Percentiles rank a stretch among this genome's conserved stretches.
Evolutionary conservation across 2,888 invertebrate species (phyloP).

Genomic region (Orgyia antiqua): DNA sequence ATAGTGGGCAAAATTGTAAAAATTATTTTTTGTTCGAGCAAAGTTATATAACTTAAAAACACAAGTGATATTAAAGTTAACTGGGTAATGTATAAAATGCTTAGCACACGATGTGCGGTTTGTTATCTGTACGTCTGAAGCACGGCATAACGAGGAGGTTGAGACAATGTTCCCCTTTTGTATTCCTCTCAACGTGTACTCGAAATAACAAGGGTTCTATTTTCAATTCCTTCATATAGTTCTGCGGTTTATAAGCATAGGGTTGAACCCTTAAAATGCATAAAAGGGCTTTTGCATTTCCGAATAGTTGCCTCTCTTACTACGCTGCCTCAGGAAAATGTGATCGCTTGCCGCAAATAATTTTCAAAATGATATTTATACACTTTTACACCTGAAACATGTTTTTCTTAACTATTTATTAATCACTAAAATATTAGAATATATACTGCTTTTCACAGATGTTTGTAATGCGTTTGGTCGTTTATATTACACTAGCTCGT

Average conservation of each 20-base stretch:
- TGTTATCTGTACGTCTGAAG: conserved; percentile 70
- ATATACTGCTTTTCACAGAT: too few species aligned
- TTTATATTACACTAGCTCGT: too few species aligned
- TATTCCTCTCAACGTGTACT: conserved; percentile 68
- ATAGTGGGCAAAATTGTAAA: too few species aligned
- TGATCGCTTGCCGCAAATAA: conserved; percentile 34
- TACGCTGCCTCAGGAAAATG: conserved; percentile 34
- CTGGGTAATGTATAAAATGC: conserved; percentile 13
- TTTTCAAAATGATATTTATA: conserved; percentile 36
- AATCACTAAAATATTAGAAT: too few species aligned
- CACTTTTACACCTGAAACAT: too few species aligned
- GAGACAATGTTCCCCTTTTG: conserved; percentile 69
- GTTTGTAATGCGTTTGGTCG: too few species aligned
- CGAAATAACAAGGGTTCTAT: conserved; percentile 75
- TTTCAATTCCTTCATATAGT: conserved; percentile 66
- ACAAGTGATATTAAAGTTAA: conserved; percentile 10
- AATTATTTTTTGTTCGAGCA: too few species aligned
- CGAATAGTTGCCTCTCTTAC: conserved; percentile 43
- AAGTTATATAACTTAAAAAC: too few species aligned
- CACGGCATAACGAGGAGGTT: conserved; percentile 62
- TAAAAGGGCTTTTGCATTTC: conserved; percentile 52
- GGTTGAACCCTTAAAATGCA: conserved; percentile 51
- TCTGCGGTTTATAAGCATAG: conserved; percentile 49
- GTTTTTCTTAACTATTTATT: too few species aligned
- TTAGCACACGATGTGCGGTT: conserved; percentile 44